Conservation (phyloP, 2,113 vertebrate species). For the Dasypus novemcinctus region DNA sequence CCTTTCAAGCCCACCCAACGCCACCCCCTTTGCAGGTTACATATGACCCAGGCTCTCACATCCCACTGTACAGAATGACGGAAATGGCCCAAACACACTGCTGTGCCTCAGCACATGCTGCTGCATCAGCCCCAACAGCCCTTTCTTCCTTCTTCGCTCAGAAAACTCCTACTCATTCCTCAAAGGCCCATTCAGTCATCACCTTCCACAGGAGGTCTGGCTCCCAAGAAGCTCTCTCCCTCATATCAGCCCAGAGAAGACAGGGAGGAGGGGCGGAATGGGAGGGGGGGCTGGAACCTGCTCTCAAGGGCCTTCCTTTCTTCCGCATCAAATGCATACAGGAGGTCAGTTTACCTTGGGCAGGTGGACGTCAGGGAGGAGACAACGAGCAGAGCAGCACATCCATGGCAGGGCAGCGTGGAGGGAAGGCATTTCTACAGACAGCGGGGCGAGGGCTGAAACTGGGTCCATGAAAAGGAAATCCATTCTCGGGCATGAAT, state of each 20-base stretch:
- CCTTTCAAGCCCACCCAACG: background rate
- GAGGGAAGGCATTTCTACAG: background rate
- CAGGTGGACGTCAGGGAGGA: background rate
- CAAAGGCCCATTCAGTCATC: background rate
- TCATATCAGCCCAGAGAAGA: background rate
- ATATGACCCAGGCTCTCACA: background rate
- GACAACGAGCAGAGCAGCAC: background rate
- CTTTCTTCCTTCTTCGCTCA: background rate
- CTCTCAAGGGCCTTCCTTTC: background rate
- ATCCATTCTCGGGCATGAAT: background rate
- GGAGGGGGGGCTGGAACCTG: background rate
- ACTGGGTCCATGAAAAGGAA: background rate
- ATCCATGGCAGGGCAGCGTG: fast-evolving
- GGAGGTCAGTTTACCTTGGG: background rate
- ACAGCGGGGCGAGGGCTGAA: background rate
- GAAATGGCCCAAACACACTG: background rate
- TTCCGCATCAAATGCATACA: background rate
- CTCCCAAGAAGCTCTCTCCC: background rate
- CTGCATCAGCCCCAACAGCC: background rate
- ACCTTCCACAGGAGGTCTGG: background rate
- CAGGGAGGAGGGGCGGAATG: fast-evolving
- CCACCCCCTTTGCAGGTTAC: background rate
- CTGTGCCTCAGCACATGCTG: fast-evolving
- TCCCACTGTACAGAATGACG: background rate
- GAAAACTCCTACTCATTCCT: background rate